Evolutionary conservation across 2,113 vertebrate species (phyloP), one percentile per base, ranked within the genome.

Genomic region (Crocuta crocuta): DNA sequence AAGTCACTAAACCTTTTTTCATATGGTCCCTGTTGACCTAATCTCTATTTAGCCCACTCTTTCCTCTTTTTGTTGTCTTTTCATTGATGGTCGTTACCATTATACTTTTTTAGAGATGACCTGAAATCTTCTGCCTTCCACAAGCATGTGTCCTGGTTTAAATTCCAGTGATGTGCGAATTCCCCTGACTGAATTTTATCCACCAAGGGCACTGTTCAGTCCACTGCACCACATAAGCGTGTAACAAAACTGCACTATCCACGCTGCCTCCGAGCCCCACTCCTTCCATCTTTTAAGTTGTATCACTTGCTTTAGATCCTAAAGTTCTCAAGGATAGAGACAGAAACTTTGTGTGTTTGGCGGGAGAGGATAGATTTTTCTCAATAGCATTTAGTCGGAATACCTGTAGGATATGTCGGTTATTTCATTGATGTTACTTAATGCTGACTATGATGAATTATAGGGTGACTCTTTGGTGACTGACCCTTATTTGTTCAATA

Each of bases 111-210:
- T 83, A 88, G 63, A 55, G 48, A 65, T 83, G 0, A 55, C 21
- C n/a, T 68, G 5, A 45, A 70, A 61, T 94, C 45, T 17, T 81
- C 82, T 85, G n/a, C 48, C 43, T 97, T 86, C n/a, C 23, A 10
- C 26, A 65, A 58, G 53, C 35, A 74, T 90, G 33, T 83, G 33
- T 55, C 87, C 45, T 91, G 31, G 88, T 95, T 97, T 95, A 86
- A 87, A 70, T 94, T 88, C 35, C 61, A 66, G 71, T 86, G 61
- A 58, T 78, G 31, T 90, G n/a, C 83, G 11, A 89, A 87, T 93
- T 82, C 10, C 10, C 48, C 43, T 53, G 26, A 61, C 21, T 79
- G 84, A 92, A 48, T 85, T 79, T 48, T 58, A 5, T 10, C 9
- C n/a, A 85, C 43, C 43, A 16, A 26, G 71, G 21, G 7, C 17